Evolutionary conservation across 1,140 invertebrate genomes (phyloP), one percentile per base, ranked within the genome.

Genomic region (Pseudobourletiella spinata): DNA sequence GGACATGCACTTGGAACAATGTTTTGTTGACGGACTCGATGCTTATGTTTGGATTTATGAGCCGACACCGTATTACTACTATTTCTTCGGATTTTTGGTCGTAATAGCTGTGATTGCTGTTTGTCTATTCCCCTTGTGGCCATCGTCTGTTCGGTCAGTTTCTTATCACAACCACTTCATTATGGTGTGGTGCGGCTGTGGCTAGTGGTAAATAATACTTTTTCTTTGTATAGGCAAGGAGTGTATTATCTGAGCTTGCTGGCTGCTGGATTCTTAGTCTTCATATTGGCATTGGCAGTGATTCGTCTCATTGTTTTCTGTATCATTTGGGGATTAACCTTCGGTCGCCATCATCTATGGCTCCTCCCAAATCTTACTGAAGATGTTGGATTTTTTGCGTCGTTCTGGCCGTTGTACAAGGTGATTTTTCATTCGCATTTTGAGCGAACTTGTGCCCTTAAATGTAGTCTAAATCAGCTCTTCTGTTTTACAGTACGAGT

Each of bases 21-120:
- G 86, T 67, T 97, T 98, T 79, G 82, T 92, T 2, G 95, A 98
- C 77, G 88, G 86, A 39, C 81, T 87, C 30, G 93, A 98, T 78
- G 90, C 95, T 2, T 99, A 98, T 78, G 95, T 99, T 16, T 99
- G 97, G 97, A 88, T 99, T 59, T 99, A 97, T 78, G 95, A 99
- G 76, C 95, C 95, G 3, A 93, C 96, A 71, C 93, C 95, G 11
- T 83, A 94, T 61, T 91, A 93, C 78, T 97, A 97, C 73, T 98
- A 95, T 86, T 79, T 98, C 65, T 89, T 95, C 72, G 96, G 96
- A 51, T 82, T 87, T 25, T 78, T 95, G 0, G 80, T 98, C 61
- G 90, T 99, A 22, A 77, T 98, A 54, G 95, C 89, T 39, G 89
- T 91, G 48, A 94, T 98, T 71, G 88, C 84, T n/a, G 84, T 98